Evolutionary conservation across 2,888 invertebrate species (phyloP).

Genomic region (Chrysotoxum bicinctum): DNA sequence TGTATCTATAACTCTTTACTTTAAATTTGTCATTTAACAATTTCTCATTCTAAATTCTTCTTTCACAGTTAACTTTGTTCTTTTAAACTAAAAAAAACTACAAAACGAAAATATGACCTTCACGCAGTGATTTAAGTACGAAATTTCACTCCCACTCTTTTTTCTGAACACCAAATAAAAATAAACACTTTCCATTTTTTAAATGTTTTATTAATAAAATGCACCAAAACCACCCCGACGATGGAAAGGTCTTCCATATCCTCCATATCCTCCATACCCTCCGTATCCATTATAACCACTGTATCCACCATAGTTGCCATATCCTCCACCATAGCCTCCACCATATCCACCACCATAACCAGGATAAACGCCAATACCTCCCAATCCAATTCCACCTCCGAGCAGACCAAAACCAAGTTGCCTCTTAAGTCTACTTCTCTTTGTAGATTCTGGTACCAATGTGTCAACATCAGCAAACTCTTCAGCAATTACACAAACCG

Average conservation of each 20-base stretch:
- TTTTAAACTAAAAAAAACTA: too few relatives aligned
- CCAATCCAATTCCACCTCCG: constrained; percentile 28
- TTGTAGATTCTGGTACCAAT: constrained; percentile 8
- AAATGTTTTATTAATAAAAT: background rate
- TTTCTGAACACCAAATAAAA: background rate
- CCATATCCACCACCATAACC: constrained; percentile 33
- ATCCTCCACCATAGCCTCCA: constrained; percentile 37
- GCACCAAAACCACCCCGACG: constrained; percentile 23
- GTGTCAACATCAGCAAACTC: background rate
- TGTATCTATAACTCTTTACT: too few relatives aligned
- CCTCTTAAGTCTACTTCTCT: constrained; percentile 24
- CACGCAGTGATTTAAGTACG: background rate
- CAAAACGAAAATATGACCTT: too few relatives aligned
- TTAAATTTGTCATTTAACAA: too few relatives aligned
- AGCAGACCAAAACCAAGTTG: constrained; percentile 27
- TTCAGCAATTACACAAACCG: background rate
- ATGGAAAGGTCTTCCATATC: constrained; percentile 28
- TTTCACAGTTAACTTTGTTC: too few relatives aligned
- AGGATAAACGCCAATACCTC: constrained; percentile 14
- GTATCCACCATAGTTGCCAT: constrained; percentile 44
- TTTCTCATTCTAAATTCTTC: too few relatives aligned
- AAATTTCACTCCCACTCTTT: background rate
- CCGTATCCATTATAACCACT: constrained; percentile 38
- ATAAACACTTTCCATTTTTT: background rate
- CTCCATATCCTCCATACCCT: constrained; percentile 40